These are phyloP conservation scores for Diabrotica virgifera DNA, from an alignment of 1,140 invertebrate species.

Conservation along the genomic window DNA sequence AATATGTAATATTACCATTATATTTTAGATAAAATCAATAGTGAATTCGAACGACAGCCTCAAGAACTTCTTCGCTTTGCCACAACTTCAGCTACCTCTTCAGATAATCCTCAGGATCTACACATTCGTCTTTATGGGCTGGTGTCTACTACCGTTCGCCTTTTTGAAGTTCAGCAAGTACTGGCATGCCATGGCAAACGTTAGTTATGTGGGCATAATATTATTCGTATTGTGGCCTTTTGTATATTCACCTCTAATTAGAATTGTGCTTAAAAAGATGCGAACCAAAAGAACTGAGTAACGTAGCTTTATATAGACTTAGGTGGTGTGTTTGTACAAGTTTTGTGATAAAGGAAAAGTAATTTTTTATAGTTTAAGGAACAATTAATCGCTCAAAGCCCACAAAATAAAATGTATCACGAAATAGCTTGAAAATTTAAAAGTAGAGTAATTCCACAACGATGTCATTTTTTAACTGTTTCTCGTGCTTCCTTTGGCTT, in stretches of 20 bases:
- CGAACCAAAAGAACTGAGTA: background rate
- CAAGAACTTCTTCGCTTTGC: conserved; percentile 48
- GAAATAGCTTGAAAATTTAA: too few species aligned
- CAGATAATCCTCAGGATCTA: conserved; percentile 70
- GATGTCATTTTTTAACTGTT: too few species aligned
- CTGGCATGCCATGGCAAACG: conserved; percentile 56
- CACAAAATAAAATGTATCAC: too few species aligned
- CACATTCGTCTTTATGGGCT: conserved; percentile 80
- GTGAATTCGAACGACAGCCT: conserved; percentile 53
- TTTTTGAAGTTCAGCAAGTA: conserved; percentile 68
- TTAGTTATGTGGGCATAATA: conserved; percentile 59
- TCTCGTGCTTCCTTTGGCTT: too few species aligned
- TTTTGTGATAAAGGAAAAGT: too few species aligned
- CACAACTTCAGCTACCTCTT: conserved; percentile 43
- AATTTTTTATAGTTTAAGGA: too few species aligned
- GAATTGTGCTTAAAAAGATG: conserved; percentile 23
- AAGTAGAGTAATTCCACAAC: too few species aligned
- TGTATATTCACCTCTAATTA: conserved; percentile 47
- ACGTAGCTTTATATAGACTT: too few species aligned
- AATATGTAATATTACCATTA: conserved; percentile 22
- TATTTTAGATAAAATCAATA: conserved; percentile 54
- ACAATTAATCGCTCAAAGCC: too few species aligned
- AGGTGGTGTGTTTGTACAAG: too few species aligned
- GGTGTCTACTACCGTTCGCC: conserved; percentile 77
- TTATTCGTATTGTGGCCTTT: conserved; percentile 45